Evolutionary conservation across 2,113 vertebrate species (phyloP).

Genomic region (Bos javanicus): DNA sequence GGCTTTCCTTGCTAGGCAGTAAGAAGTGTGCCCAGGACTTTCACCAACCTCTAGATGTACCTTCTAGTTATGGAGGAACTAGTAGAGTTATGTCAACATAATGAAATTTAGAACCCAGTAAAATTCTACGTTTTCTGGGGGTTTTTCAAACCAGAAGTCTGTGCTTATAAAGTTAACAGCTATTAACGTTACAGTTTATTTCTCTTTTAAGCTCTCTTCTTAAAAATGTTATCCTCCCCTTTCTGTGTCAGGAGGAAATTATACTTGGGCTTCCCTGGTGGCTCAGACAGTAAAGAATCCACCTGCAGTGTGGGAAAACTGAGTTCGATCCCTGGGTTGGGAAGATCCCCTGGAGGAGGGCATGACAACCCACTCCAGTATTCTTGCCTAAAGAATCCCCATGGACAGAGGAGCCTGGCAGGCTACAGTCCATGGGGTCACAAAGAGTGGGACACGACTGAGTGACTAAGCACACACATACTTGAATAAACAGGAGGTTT

Average conservation of each 20-base stretch:
- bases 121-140: neutral
- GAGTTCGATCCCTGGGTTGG: neutral
- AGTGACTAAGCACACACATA: neutral
- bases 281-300: neutral
- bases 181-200: neutral
- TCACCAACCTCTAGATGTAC: neutral
- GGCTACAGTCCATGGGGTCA: neutral
- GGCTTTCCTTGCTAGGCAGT: neutral
- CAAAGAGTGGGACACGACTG: neutral
- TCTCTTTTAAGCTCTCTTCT: neutral
- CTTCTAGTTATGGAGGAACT: neutral
- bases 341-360: neutral
- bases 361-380: neutral
- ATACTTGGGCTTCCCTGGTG: neutral
- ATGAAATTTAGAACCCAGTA: conserved; percentile 12
- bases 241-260: neutral
- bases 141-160: neutral
- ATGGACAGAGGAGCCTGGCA: neutral
- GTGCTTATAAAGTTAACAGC: neutral
- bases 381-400: neutral
- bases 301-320: neutral
- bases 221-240: neutral
- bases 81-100: neutral
- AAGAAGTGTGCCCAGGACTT: neutral
- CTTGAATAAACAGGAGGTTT: neutral